These are phyloP conservation scores for Phalacrocorax pelagicus DNA, from an alignment of 2,113 vertebrate genomes.

Conservation along the genomic window DNA sequence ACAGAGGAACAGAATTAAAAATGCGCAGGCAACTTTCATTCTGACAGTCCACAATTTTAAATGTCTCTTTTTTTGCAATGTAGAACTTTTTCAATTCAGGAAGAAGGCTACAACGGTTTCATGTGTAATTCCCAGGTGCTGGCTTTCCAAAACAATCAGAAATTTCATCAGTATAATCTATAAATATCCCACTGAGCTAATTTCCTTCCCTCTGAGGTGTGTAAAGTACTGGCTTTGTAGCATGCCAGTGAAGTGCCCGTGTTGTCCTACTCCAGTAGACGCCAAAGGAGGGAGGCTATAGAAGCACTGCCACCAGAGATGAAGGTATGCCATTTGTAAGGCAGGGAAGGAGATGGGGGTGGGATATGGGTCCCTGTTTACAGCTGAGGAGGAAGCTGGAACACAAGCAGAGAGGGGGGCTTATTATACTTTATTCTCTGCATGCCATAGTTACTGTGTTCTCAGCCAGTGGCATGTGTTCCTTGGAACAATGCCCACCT, in stretches of 20 bases:
- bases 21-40: neutral
- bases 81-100: neutral
- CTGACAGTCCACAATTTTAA: neutral
- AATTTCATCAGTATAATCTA: conserved; percentile 4
- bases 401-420: neutral
- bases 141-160: neutral
- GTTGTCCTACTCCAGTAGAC: neutral
- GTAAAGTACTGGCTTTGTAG: neutral
- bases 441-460: fast-evolving
- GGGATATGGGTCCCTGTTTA: neutral
- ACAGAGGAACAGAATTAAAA: conserved; percentile 23
- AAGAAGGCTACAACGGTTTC: neutral
- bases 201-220: conserved; percentile 27
- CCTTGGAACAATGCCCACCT: neutral
- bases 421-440: neutral
- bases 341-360: neutral
- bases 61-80: neutral
- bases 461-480: neutral
- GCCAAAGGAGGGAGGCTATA: neutral
- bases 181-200: conserved; percentile 32
- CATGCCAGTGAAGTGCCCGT: neutral
- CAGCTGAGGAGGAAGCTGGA: neutral
- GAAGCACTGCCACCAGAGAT: neutral
- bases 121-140: neutral
- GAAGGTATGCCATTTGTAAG: neutral